Evolutionary conservation across 2,797 vertebrate genomes (phyloP).

Genomic region (Lepus oiostolus): DNA sequence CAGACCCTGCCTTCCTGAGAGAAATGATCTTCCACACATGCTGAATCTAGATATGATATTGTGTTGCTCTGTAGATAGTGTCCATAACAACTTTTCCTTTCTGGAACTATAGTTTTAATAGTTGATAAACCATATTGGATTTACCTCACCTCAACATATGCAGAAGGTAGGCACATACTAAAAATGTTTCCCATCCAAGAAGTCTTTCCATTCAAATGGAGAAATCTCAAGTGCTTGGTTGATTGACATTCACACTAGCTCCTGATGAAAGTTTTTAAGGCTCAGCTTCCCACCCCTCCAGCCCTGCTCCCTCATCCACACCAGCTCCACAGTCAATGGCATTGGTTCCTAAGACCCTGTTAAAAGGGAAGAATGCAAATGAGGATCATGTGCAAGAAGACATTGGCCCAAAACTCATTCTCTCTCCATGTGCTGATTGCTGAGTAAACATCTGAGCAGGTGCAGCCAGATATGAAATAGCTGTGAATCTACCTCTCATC

Average conservation of each 20-base stretch:
- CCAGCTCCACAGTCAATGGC: neutral
- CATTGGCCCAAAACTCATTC: neutral
- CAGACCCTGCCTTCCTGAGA: rapidly evolving
- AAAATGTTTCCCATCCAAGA: neutral
- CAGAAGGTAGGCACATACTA: neutral
- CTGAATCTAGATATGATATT: neutral
- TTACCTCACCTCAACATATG: neutral
- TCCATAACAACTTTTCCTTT: neutral
- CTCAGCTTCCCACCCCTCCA: neutral
- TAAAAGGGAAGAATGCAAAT: neutral
- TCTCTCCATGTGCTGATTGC: neutral
- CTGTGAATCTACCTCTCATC: neutral
- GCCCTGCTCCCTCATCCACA: neutral
- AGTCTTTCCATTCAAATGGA: neutral
- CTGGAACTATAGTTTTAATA: neutral
- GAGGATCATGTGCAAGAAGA: neutral
- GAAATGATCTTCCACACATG: neutral
- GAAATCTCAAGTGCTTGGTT: neutral
- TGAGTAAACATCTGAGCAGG: neutral
- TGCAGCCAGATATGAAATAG: neutral
- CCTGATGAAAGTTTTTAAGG: neutral
- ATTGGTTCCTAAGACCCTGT: neutral
- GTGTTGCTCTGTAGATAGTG: neutral
- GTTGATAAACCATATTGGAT: neutral
- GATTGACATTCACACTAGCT: neutral